These are phyloP conservation scores for Xiphophorus birchmanni DNA, from an alignment of 2,797 vertebrate species.

Conservation along the genomic window DNA sequence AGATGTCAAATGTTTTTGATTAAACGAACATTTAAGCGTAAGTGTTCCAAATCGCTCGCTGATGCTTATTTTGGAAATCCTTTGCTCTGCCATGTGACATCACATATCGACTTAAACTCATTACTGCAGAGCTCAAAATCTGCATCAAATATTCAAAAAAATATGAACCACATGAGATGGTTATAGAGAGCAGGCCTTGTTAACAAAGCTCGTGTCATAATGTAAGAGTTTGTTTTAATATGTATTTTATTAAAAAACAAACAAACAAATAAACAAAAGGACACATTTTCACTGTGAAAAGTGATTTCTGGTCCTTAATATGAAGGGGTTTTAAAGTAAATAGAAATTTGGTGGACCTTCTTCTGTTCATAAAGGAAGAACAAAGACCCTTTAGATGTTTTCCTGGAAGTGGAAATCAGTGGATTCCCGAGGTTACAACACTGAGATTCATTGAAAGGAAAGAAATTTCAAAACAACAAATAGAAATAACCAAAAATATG, in stretches of 20 bases:
- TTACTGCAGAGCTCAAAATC: conserved; percentile 42
- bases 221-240: background rate
- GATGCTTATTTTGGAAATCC: conserved; percentile 55
- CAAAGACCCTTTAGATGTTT: background rate
- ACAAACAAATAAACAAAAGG: background rate
- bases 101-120: conserved; percentile 54
- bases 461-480: background rate
- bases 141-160: conserved; percentile 26
- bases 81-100: conserved; percentile 40
- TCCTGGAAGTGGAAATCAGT: background rate
- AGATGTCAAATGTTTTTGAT: conserved; percentile 42
- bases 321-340: background rate
- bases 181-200: background rate
- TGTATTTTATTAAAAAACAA: background rate
- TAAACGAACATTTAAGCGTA: conserved; percentile 51
- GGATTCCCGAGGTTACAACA: background rate
- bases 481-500: background rate
- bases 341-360: background rate
- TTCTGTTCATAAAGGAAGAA: background rate
- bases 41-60: conserved; percentile 54
- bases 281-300: background rate
- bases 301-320: background rate
- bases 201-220: background rate
- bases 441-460: background rate
- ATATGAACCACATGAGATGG: conserved; percentile 12